Evolutionary conservation across 2,888 invertebrate genomes (phyloP), one percentile per base, ranked within the genome.

Genomic region (Microctonus hyperodae): DNA sequence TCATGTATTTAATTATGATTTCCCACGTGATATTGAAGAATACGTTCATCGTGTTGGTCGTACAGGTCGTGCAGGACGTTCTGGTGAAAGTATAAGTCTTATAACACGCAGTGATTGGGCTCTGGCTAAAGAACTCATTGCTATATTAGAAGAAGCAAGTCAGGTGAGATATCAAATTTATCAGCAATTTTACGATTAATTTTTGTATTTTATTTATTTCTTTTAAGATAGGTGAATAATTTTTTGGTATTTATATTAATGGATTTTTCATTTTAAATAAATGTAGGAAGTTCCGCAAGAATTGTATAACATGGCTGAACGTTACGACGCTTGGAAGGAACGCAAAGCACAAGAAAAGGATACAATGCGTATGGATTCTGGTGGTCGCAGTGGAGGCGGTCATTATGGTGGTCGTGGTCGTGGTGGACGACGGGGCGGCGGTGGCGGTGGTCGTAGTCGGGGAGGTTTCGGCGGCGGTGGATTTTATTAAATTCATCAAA

Each of bases 1-100:
- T 10, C 88, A 96, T 83, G 96, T 98, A 1, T 86, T 97, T 28
- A 98, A 98, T 83, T 94, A 90, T 76, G 97, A 98, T 84, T 97
- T 97, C 78, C 97, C 97, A 0, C 88, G 92, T 16, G 95, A 96
- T 77, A 95, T 97, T 76, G 97, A 97, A 82, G 97, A 98, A 78
- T 98, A 97, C 85, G 96, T 96, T 0, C 97, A 98, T 81, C 88
- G 97, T 69, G 95, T 98, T n/a, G 97, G 97, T 0, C 88, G 98
- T 69, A 98, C 97, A 0, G 98, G 97, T 0, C 88, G 97, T 67
- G 97, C 98, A 16, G 97, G 97, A 16, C 89, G 89, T 68, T 89
- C 88, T 0, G 97, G 98, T 0, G 90, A 90, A 62, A 91, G 96
- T 0, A 88, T 97, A 37, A 93, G 95, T 64, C 91, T 93, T 75